Percentiles rank a stretch among this genome's conserved stretches.
Conservation (phyloP, 2,113 vertebrate species). For the Cygnus atratus region DNA sequence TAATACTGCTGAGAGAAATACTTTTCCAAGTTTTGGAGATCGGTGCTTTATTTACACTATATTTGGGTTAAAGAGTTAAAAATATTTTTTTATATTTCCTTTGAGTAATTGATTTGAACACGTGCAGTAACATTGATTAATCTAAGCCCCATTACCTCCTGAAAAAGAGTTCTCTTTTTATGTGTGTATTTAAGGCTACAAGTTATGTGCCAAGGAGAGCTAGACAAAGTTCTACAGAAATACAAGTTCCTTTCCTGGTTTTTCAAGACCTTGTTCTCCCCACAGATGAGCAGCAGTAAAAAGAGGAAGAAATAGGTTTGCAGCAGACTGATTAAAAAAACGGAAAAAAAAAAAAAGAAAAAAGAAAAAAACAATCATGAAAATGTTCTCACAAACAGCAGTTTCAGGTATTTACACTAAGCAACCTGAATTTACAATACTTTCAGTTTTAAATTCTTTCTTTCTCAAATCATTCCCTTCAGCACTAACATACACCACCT, state of each 20-base stretch:
- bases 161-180: background rate
- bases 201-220: background rate
- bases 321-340: background rate
- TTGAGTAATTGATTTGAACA: background rate
- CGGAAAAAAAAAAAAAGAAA: background rate
- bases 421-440: background rate
- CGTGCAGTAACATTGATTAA: background rate
- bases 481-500: background rate
- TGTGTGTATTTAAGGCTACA: background rate
- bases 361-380: background rate
- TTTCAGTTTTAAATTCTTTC: background rate
- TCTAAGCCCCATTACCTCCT: background rate
- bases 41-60: conserved; percentile 14
- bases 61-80: background rate
- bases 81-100: background rate
- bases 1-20: conserved; percentile 16
- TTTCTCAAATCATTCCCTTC: background rate
- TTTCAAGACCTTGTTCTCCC: background rate
- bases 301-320: background rate
- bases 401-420: background rate
- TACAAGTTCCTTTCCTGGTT: background rate
- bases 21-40: conserved; percentile 36
- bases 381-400: background rate
- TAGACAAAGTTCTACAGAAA: background rate
- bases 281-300: background rate